Evolutionary conservation across 1,140 invertebrate species (phyloP).

Genomic region (Halesus radiatus): DNA sequence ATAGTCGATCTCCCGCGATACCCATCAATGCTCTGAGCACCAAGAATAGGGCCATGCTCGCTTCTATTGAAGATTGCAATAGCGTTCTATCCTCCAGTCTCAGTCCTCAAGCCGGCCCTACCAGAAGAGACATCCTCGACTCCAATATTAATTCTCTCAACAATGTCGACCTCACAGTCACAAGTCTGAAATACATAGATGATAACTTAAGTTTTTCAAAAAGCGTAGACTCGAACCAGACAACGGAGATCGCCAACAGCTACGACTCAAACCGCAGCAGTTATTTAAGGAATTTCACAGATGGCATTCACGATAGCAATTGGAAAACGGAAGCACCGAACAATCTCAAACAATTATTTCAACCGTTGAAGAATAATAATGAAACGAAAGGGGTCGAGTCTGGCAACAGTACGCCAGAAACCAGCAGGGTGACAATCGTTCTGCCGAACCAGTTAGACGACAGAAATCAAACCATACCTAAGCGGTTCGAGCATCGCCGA

Average conservation of each 20-base stretch:
- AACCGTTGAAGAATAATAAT: slow-evolving; percentile 37
- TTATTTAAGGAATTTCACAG: slow-evolving; percentile 66
- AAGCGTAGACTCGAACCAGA: slow-evolving; percentile 67
- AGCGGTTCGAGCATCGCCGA: slow-evolving; percentile 40
- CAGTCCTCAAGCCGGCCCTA: slow-evolving; percentile 66
- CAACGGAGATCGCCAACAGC: slow-evolving; percentile 67
- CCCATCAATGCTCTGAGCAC: slow-evolving; percentile 64
- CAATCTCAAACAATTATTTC: slow-evolving; percentile 49
- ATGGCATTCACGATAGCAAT: slow-evolving; percentile 60
- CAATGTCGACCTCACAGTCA: slow-evolving; percentile 74
- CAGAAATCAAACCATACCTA: slow-evolving; percentile 35
- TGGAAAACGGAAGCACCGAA: slow-evolving; percentile 45
- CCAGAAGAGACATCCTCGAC: slow-evolving; percentile 59
- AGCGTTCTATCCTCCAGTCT: slow-evolving; percentile 67
- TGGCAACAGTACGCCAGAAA: not conserved
- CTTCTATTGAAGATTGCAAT: slow-evolving; percentile 68
- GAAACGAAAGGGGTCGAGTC: not conserved
- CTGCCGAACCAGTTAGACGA: not conserved
- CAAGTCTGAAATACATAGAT: slow-evolving; percentile 74
- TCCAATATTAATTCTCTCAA: slow-evolving; percentile 62
- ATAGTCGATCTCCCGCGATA: slow-evolving; percentile 54
- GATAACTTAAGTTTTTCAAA: slow-evolving; percentile 70
- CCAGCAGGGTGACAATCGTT: not conserved
- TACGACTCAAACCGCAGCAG: slow-evolving; percentile 67
- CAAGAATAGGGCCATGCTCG: slow-evolving; percentile 65